phyloP scores from a whole-genome alignment of 2,888 invertebrate genomes.

The Brassicogethes aeneus region DNA sequence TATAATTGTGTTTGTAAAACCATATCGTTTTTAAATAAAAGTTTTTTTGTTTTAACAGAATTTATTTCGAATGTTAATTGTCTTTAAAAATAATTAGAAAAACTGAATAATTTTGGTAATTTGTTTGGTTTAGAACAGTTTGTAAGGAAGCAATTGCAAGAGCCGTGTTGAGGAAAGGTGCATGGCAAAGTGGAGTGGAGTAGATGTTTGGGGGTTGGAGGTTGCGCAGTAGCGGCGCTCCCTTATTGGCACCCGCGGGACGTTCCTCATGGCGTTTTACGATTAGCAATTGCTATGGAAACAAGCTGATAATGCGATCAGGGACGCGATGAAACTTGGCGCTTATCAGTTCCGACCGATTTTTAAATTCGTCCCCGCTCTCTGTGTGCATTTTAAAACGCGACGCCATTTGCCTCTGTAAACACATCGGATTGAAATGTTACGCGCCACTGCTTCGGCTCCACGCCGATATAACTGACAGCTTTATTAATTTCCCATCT shows the following conservation, averaged over 20 bases:
- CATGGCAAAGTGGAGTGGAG: too few species aligned
- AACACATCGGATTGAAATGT: slow-evolving; percentile 45
- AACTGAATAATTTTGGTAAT: too few species aligned
- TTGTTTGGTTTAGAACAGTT: too few species aligned
- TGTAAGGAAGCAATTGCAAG: not conserved
- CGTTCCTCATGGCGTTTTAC: slow-evolving; percentile 41
- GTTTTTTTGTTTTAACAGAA: too few species aligned
- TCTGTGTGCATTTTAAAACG: slow-evolving; percentile 30
- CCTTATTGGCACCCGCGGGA: slow-evolving; percentile 36
- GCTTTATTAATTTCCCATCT: slow-evolving; percentile 67
- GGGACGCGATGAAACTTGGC: slow-evolving; percentile 18
- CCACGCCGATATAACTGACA: slow-evolving; percentile 54
- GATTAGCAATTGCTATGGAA: slow-evolving; percentile 53
- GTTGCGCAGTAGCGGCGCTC: not conserved
- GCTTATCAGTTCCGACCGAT: slow-evolving; percentile 23
- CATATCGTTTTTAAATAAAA: too few species aligned
- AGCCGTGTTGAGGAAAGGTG: too few species aligned
- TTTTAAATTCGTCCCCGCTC: slow-evolving; percentile 38
- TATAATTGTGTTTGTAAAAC: too few species aligned
- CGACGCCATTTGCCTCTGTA: slow-evolving; percentile 44
- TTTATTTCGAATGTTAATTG: too few species aligned
- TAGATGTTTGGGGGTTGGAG: too few species aligned
- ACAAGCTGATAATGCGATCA: slow-evolving; percentile 50
- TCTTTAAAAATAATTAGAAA: too few species aligned
- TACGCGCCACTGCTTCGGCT: slow-evolving; percentile 36